Base-by-base conservation (phyloP, 2,888 invertebrate species). In the Lithodes maja region DNA sequence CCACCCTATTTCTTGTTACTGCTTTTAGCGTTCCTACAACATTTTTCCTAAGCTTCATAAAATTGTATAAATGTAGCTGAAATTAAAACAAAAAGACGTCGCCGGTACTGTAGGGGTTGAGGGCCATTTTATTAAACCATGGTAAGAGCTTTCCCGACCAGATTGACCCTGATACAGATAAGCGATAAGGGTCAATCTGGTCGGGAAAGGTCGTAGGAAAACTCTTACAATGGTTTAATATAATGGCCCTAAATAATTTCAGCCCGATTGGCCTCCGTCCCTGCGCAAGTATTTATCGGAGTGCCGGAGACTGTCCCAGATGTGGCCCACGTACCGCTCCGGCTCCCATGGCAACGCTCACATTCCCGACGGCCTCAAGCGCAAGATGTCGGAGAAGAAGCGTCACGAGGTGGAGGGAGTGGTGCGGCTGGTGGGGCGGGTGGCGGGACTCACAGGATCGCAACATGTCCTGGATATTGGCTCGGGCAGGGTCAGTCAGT, bases 391-490 rank as follows among this genome's bases (percentile, higher is more conserved):
- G 3, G 75, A 15, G 61, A 86, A 86, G 49, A 86, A 86, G 86
- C 79, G 33, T 68, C 86, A 86, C 61, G 86, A 86, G 71, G 82
- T 86, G 7, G 49, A 61, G 61, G n/a, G 61, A 61, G 69, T 86
- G 2, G 9, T 82, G 5, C 52, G 53, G 15, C 3, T 86, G 55
- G 61, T 82, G 53, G 69, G 79, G 33, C 12, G 61, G 55, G 50
- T 86, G 53, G 74, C 82, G 52, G 55, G 82, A 2, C 7, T 52
- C 2, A 86, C 86, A 1, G 71, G 82, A 17, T 79, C 79, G 50
- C 5, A 2, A 55, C 82, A 86, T n/a, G 50, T 86, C 55, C n/a
- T 86, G 55, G 86, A 86, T 55, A 61, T 86, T 68, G 86, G 86
- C 15, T 77, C 82, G 61, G 86, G 86, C 49, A 82, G 74, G 75